Evolutionary conservation across 1,140 invertebrate species (phyloP).

Genomic region (Nasonia giraulti): DNA sequence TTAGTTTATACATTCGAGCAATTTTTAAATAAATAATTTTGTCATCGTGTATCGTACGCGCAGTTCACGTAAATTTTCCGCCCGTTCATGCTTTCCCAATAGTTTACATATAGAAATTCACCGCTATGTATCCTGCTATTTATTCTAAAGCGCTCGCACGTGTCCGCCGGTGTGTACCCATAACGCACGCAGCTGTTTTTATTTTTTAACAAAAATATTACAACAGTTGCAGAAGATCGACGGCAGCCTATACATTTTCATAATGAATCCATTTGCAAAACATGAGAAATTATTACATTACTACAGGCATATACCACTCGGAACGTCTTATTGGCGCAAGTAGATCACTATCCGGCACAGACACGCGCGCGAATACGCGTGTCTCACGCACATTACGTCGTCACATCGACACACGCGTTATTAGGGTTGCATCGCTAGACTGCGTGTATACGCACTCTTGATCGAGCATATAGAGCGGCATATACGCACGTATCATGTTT

Average conservation of each 20-base stretch:
- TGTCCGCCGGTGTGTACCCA: background rate
- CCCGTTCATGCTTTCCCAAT: background rate
- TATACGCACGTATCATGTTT: slow-evolving; percentile 25
- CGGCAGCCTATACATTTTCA: too few relatives aligned
- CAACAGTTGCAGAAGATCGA: too few relatives aligned
- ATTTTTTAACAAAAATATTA: too few relatives aligned
- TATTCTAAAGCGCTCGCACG: background rate
- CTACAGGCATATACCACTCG: too few relatives aligned
- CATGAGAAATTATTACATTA: too few relatives aligned
- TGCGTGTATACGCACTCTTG: slow-evolving; percentile 9
- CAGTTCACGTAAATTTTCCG: background rate
- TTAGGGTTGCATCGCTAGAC: slow-evolving; percentile 67
- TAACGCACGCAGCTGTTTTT: too few relatives aligned
- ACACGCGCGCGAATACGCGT: slow-evolving; percentile 44
- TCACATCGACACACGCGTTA: slow-evolving; percentile 67
- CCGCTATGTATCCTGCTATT: background rate
- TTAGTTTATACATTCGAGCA: too few relatives aligned
- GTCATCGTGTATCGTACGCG: background rate
- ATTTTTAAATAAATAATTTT: background rate
- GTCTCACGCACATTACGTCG: slow-evolving; percentile 68
- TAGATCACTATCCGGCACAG: background rate
- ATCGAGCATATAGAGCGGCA: slow-evolving; percentile 43
- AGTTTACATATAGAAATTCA: background rate
- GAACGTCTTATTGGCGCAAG: too few relatives aligned
- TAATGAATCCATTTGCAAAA: too few relatives aligned